These are phyloP conservation scores for Riptortus pedestris DNA, from an alignment of 1,140 invertebrate genomes.

Conservation along the genomic window DNA sequence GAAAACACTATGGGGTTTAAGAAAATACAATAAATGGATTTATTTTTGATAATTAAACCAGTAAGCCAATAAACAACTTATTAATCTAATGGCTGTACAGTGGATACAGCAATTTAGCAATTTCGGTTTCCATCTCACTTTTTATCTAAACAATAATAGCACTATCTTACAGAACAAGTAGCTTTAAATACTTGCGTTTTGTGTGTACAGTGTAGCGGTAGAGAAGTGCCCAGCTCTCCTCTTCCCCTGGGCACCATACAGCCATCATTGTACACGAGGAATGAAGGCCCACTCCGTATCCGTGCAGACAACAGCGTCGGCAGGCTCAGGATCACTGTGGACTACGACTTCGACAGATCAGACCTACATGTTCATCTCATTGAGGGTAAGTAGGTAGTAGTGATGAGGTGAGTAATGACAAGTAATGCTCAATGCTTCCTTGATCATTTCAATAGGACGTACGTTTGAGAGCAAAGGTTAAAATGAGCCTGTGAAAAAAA, in stretches of 20 bases:
- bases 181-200: no score
- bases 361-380: slow-evolving; percentile 79
- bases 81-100: no score
- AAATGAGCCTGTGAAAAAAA: no score
- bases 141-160: no score
- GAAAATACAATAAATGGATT: no score
- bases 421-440: background rate
- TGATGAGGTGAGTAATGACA: background rate
- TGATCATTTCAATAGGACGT: background rate
- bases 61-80: no score
- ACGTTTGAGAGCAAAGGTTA: no score
- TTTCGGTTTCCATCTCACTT: no score
- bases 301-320: slow-evolving; percentile 51
- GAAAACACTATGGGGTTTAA: no score
- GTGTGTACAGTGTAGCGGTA: slow-evolving; percentile 41
- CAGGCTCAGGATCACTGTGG: slow-evolving; percentile 69
- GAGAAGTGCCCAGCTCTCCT: slow-evolving; percentile 41
- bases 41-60: no score
- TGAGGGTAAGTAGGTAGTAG: slow-evolving; percentile 56
- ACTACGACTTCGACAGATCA: slow-evolving; percentile 79
- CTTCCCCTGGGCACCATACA: slow-evolving; percentile 73
- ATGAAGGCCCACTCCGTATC: slow-evolving; percentile 61
- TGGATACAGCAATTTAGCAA: no score
- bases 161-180: no score
- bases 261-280: slow-evolving; percentile 68